Evolutionary conservation across 2,113 vertebrate species (phyloP).

Genomic region (Caranx ignobilis): DNA sequence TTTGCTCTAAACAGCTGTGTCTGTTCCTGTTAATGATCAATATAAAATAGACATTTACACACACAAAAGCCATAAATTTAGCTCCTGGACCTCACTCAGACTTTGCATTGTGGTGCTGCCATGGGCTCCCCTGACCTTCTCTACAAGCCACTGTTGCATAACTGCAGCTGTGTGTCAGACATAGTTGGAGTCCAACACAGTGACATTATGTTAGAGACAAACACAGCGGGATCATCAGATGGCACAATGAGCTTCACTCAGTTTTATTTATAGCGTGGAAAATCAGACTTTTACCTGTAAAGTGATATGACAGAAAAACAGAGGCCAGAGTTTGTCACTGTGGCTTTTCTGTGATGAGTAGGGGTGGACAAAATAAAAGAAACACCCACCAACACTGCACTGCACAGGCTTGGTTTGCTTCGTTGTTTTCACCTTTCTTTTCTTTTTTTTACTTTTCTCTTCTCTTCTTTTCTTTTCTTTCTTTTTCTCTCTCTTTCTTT

Average conservation of each 20-base stretch:
- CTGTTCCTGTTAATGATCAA: background rate
- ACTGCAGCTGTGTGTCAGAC: constrained; percentile 51
- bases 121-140: constrained; percentile 66
- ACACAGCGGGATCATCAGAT: constrained; percentile 15
- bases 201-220: constrained; percentile 11
- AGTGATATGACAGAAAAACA: constrained; percentile 21
- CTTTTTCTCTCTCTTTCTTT: too few species aligned
- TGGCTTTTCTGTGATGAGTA: constrained; percentile 2
- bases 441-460: too few species aligned
- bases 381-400: too few species aligned
- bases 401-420: too few species aligned
- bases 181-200: background rate
- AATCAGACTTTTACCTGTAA: background rate
- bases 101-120: background rate
- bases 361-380: background rate
- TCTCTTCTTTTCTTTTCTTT: too few species aligned
- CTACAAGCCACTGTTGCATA: constrained; percentile 35
- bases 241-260: constrained; percentile 25
- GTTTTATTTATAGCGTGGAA: constrained; percentile 30
- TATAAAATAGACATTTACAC: constrained; percentile 5
- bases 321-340: too few species aligned
- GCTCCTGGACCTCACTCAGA: background rate
- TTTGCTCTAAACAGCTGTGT: background rate
- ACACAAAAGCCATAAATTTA: constrained; percentile 6
- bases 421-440: too few species aligned